A percentile compares a stretch with the other conserved stretches of the same genome.
These are phyloP conservation scores for Diacarnus erythraeanus DNA, from an alignment of 37 sponge, comb jelly and placozoan genomes.

Conservation along the genomic window DNA sequence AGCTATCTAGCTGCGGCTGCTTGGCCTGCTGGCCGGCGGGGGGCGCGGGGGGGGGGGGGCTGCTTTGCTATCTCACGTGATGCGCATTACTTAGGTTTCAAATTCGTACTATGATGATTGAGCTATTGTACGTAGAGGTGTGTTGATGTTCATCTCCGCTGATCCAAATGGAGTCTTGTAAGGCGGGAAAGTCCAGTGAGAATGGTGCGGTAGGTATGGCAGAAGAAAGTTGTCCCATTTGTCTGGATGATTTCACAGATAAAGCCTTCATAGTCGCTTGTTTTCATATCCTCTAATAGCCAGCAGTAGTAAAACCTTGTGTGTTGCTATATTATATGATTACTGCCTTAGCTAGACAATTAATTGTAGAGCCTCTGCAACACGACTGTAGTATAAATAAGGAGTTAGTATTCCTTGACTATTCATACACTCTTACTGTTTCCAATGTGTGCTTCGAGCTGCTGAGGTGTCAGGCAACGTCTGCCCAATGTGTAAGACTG, in stretches of 20 bases:
- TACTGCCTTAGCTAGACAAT: no score
- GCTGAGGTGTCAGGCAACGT: constrained; percentile 59
- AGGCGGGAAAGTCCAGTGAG: background rate
- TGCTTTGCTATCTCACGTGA: no score
- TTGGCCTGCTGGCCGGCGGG: no score
- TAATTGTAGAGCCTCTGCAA: constrained; percentile 73
- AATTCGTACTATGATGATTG: no score
- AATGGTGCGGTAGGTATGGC: background rate
- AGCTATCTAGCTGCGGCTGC: no score
- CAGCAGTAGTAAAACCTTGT: background rate
- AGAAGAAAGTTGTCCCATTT: constrained; percentile 70
- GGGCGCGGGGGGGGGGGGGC: no score
- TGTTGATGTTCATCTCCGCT: background rate
- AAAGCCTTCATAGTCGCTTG: constrained; percentile 66
- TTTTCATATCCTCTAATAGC: constrained; percentile 70
- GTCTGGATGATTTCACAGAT: constrained; percentile 61
- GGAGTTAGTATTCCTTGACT: background rate
- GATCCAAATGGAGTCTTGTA: background rate
- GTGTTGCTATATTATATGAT: no score
- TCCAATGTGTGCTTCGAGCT: constrained; percentile 81
- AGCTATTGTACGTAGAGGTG: no score
- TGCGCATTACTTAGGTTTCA: no score
- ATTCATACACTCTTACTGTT: constrained; percentile 76
- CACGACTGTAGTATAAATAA: background rate
- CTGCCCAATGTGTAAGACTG: constrained; percentile 88